Percentiles rank a stretch among this genome's conserved stretches.
Evolutionary conservation across 2,797 vertebrate genomes (phyloP).

Genomic region (Crax fasciolata): DNA sequence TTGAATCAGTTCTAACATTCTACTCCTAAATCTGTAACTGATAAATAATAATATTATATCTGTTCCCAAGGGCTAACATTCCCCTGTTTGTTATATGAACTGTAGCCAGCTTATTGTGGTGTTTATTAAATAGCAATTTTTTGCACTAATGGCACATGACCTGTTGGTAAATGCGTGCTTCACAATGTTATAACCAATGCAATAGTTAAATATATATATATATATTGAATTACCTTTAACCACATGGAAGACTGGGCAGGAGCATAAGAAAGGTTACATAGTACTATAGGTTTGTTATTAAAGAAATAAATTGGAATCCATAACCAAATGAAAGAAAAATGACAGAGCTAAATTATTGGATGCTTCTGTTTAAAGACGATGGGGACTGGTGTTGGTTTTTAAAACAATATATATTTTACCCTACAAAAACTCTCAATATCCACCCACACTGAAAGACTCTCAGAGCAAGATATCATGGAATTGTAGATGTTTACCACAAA

Average conservation of each 20-base stretch:
- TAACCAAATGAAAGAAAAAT: background rate
- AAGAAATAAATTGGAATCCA: background rate
- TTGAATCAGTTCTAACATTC: background rate
- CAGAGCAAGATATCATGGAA: background rate
- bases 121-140: background rate
- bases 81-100: background rate
- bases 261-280: background rate
- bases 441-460: background rate
- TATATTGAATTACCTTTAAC: background rate
- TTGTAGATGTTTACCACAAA: background rate
- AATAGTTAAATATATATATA: background rate
- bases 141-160: background rate
- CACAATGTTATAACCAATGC: background rate
- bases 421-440: background rate
- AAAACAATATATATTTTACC: background rate
- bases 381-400: background rate
- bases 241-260: background rate
- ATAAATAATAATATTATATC: background rate
- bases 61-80: background rate
- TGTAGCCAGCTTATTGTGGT: background rate
- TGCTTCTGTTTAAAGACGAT: background rate
- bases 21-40: background rate
- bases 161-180: background rate
- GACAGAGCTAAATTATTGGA: accelerated
- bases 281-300: background rate